These are phyloP conservation scores for Halichoerus grypus DNA, from an alignment of 2,113 vertebrate species.

Conservation along the genomic window DNA sequence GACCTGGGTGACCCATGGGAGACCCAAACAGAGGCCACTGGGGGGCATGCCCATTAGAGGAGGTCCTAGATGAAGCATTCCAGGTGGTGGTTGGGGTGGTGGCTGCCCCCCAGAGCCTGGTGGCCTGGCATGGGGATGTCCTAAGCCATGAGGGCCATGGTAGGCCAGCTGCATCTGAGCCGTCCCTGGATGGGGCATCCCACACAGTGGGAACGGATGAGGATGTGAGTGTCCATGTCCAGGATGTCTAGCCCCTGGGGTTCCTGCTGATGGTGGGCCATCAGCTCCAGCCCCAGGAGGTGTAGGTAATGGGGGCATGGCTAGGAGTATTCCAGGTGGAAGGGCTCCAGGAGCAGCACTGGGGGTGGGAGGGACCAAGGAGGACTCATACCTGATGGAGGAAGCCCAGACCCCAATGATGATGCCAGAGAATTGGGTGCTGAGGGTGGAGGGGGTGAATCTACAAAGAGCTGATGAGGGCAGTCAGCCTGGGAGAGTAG, in stretches of 20 bases:
- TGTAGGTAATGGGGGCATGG: slow-evolving; percentile 91
- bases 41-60: slow-evolving; percentile 96
- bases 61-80: slow-evolving; percentile 93
- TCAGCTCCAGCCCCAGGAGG: slow-evolving; percentile 88
- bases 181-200: slow-evolving; percentile 95
- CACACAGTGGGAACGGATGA: slow-evolving; percentile 92
- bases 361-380: slow-evolving; percentile 92
- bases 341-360: slow-evolving; percentile 93
- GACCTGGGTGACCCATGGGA: slow-evolving; percentile 93
- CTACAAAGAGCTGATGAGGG: slow-evolving; percentile 96
- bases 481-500: slow-evolving; percentile 96
- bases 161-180: slow-evolving; percentile 95
- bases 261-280: slow-evolving; percentile 85
- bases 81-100: slow-evolving; percentile 89
- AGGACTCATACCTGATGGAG: slow-evolving; percentile 94
- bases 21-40: slow-evolving; percentile 93
- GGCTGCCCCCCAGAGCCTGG: slow-evolving; percentile 90
- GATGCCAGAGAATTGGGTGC: slow-evolving; percentile 93
- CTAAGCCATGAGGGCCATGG: slow-evolving; percentile 94
- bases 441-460: slow-evolving; percentile 91
- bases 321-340: slow-evolving; percentile 92
- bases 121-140: slow-evolving; percentile 93
- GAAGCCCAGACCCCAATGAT: slow-evolving; percentile 89
- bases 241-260: slow-evolving; percentile 87
- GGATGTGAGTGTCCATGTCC: slow-evolving; percentile 88